phyloP scores from a whole-genome alignment of 2,113 vertebrate genomes.

The Mystacornis crossleyi region DNA sequence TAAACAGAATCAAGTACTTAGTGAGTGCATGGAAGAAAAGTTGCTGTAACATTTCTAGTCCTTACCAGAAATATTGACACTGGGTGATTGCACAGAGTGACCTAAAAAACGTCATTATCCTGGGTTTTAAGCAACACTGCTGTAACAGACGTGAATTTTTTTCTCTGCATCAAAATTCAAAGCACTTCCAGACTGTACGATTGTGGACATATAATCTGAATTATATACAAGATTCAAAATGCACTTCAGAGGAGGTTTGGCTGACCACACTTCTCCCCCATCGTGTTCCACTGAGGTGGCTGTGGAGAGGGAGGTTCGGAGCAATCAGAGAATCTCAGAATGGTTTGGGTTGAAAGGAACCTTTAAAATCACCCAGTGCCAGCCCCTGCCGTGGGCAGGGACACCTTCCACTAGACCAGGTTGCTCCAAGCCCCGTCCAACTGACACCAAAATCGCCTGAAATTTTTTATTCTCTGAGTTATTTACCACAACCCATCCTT shows the following conservation, averaged over 20 bases:
- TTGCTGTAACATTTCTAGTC: not conserved
- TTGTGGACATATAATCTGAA: not conserved
- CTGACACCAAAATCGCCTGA: fast-evolving
- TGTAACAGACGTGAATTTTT: not conserved
- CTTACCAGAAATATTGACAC: not conserved
- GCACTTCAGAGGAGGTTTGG: not conserved
- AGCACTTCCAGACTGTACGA: not conserved
- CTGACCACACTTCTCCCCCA: not conserved
- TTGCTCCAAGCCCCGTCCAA: fast-evolving
- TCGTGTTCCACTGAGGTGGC: not conserved
- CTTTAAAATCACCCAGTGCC: not conserved
- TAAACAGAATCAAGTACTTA: not conserved
- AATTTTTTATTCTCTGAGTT: not conserved
- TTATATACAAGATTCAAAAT: not conserved
- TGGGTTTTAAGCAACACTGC: not conserved
- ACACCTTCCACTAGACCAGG: not conserved
- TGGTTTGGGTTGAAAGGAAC: not conserved
- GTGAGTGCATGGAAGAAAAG: not conserved
- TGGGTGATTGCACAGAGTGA: not conserved
- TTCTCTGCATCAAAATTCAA: not conserved
- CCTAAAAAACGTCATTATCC: not conserved
- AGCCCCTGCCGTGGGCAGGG: not conserved
- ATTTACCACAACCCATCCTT: too few relatives aligned
- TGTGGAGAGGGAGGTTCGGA: not conserved
- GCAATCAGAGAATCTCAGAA: not conserved